A percentile compares a stretch with the other conserved stretches of the same genome.
These are phyloP conservation scores for Diaperis boleti DNA, from an alignment of 2,888 invertebrate genomes.

Conservation along the genomic window DNA sequence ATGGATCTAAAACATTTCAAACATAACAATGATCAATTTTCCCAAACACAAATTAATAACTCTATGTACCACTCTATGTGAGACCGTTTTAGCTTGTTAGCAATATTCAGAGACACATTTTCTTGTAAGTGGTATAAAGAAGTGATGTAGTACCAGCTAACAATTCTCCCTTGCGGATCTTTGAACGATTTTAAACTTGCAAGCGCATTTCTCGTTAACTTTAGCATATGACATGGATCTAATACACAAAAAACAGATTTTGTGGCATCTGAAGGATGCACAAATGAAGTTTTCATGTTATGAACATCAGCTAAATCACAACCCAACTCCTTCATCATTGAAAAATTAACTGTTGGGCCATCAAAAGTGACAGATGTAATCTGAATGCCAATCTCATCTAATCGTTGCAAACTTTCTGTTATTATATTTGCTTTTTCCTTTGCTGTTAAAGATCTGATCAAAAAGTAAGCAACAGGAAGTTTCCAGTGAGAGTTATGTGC, in stretches of 20 bases:
- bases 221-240: conserved; percentile 35
- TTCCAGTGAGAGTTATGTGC: neutral
- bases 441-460: neutral
- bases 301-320: conserved; percentile 29
- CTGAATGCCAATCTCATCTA: conserved; percentile 27
- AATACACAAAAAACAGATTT: conserved; percentile 34
- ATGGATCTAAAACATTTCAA: neutral
- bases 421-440: neutral
- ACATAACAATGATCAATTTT: neutral
- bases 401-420: neutral
- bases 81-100: neutral
- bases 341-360: conserved; percentile 41
- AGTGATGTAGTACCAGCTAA: neutral
- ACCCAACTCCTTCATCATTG: conserved; percentile 39
- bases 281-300: conserved; percentile 23
- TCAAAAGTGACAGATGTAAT: conserved; percentile 41
- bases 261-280: neutral
- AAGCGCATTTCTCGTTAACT: conserved; percentile 28
- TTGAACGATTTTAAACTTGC: conserved; percentile 1
- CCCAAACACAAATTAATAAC: neutral
- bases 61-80: neutral
- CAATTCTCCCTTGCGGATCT: neutral
- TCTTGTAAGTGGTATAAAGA: neutral
- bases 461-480: neutral
- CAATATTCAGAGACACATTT: no score